phyloP scores from a whole-genome alignment of 1,140 invertebrate species.

The Heliconius congener region DNA sequence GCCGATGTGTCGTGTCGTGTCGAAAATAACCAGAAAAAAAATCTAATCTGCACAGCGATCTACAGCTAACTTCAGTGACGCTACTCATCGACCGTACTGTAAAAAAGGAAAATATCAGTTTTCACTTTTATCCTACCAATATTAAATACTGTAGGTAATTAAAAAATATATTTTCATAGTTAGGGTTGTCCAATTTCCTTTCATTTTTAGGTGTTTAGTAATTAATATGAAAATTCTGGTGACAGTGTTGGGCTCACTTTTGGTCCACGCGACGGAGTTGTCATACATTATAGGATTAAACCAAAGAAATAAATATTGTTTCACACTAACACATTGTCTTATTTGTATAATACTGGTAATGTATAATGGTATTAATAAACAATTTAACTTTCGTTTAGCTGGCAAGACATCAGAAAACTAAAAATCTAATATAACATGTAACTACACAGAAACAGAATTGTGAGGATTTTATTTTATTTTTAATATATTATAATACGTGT shows the following conservation, averaged over 20 bases:
- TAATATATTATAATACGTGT: no score
- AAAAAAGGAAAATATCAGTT: not conserved
- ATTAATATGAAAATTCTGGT: not conserved
- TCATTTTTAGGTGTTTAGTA: not conserved
- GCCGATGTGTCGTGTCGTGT: no score
- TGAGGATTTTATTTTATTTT: no score
- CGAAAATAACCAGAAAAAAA: no score
- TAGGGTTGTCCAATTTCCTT: not conserved
- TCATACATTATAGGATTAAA: slow-evolving; percentile 45
- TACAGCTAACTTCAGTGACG: no score
- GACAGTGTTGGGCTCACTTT: not conserved
- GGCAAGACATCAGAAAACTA: no score
- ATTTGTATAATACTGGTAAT: slow-evolving; percentile 15
- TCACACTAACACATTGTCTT: slow-evolving; percentile 45
- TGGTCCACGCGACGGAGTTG: not conserved
- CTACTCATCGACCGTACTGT: no score
- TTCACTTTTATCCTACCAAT: slow-evolving; percentile 8
- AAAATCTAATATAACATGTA: no score
- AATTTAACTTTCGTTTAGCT: no score
- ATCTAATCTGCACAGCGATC: no score
- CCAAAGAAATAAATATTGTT: slow-evolving; percentile 59
- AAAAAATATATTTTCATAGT: not conserved
- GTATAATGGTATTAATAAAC: not conserved
- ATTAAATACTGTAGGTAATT: not conserved
- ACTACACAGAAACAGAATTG: no score